Base-by-base conservation (phyloP, 2,797 vertebrate genomes). In the Sebastes minor region DNA sequence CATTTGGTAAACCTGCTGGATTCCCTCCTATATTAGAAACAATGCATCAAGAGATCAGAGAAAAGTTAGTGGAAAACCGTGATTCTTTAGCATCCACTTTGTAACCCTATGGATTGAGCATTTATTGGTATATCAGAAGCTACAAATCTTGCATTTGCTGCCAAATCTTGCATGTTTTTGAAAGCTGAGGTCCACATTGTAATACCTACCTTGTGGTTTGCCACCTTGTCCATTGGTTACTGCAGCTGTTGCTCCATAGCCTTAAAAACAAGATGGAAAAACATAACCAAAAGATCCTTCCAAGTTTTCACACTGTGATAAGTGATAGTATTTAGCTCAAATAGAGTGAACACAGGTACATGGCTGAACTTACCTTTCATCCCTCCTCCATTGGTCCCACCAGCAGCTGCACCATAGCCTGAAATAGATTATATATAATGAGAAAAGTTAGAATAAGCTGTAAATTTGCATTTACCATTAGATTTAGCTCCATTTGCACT, bases 391-490 rank as follows among this genome's bases (percentile, higher is more conserved):
- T 77, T 86, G 25, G 62, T 52, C 18, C 23, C 52, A 28, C 81
- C 85, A 60, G 78, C 76, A 46, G 82, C 74, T 63, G 84, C 80
- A 53, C 89, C 89, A n/a, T 86, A 86, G 14, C 89, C 92, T 92
- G 66, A 22, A 72, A 67, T 10, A 53, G 2, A 49, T 27, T 3
- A 61, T 2, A 71, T 4, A 32, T n/a, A 2, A 4, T 61, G 6
- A 74, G 4, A 25, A 59, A 27, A 12, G 7, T 52, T 3, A 74
- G 11, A 60, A 16, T 27, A 42, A 30, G 7, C 20, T 79, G 2
- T 80, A 2, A 20, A 55, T 68, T 16, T 68, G 3, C 11, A 49
- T 55, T 72, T 76, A 78, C 67, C 78, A 7, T 67, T 75, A 0
- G 28, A 77, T 52, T 67, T 75, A 0, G 28, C 80, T 52, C 65